Evolutionary conservation across 2,888 invertebrate species (phyloP).

Genomic region (Chloromyia formosa): DNA sequence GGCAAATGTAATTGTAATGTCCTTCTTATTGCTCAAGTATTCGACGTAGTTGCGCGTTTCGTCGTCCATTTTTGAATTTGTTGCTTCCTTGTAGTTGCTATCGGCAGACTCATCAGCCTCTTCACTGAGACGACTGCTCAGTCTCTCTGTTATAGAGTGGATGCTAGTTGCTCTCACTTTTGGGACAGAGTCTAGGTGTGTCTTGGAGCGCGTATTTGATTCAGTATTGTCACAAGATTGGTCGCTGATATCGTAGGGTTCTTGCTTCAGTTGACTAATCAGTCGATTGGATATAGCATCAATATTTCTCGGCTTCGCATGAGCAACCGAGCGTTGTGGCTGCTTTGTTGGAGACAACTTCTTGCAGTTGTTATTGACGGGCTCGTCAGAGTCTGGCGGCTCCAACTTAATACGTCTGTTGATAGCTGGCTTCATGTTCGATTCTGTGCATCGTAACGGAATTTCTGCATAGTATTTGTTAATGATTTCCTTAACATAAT

Average conservation of each 20-base stretch:
- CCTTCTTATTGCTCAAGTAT: slow-evolving; percentile 63
- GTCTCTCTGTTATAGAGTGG: slow-evolving; percentile 6
- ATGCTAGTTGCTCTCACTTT: background rate
- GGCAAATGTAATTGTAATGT: slow-evolving; percentile 61
- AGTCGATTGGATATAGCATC: background rate
- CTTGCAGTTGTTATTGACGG: too few relatives aligned
- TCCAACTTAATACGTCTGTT: too few relatives aligned
- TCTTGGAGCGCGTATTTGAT: too few relatives aligned
- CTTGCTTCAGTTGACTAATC: background rate
- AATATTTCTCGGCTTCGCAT: too few relatives aligned
- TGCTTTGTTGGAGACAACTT: background rate
- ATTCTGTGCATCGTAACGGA: slow-evolving; percentile 57
- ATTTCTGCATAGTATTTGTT: slow-evolving; percentile 63
- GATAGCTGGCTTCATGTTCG: slow-evolving; percentile 6
- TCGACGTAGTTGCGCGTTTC: slow-evolving; percentile 63
- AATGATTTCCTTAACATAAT: slow-evolving; percentile 63
- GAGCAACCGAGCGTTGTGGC: background rate
- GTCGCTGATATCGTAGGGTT: too few relatives aligned
- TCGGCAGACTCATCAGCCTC: slow-evolving; percentile 45
- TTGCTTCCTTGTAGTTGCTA: slow-evolving; percentile 44
- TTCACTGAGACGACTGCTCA: background rate
- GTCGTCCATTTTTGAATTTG: slow-evolving; percentile 52
- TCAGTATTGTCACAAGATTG: too few relatives aligned
- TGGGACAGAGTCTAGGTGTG: too few relatives aligned
- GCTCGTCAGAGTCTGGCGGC: too few relatives aligned